phyloP scores from a whole-genome alignment of 2,797 vertebrate genomes.

The Diglossa cyanea region DNA sequence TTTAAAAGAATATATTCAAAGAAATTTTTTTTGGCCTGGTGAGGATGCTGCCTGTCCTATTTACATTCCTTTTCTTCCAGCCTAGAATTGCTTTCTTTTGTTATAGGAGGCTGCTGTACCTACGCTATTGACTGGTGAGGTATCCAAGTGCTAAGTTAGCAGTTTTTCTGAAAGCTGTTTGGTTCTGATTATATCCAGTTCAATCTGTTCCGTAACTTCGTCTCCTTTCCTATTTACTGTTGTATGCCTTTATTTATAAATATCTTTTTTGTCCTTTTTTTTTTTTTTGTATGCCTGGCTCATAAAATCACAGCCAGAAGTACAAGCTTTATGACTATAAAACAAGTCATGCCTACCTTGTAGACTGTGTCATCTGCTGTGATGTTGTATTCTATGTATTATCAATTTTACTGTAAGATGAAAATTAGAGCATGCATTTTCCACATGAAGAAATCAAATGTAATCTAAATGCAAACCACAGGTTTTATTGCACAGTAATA shows the following conservation, averaged over 20 bases:
- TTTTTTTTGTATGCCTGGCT: slow-evolving; percentile 20
- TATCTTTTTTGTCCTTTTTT: slow-evolving; percentile 11
- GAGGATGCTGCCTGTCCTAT: neutral
- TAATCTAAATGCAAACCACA: slow-evolving; percentile 72
- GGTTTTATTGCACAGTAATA: slow-evolving; percentile 55
- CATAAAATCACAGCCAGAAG: slow-evolving; percentile 49
- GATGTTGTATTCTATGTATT: slow-evolving; percentile 60
- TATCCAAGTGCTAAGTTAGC: slow-evolving; percentile 50
- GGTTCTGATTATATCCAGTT: slow-evolving; percentile 48
- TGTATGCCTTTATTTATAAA: slow-evolving; percentile 32
- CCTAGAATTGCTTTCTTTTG: slow-evolving; percentile 52
- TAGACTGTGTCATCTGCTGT: slow-evolving; percentile 50
- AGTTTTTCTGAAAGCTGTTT: slow-evolving; percentile 53
- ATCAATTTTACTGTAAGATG: slow-evolving; percentile 69
- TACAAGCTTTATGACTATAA: slow-evolving; percentile 43
- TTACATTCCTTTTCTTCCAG: slow-evolving; percentile 7
- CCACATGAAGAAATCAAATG: slow-evolving; percentile 65
- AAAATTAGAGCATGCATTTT: slow-evolving; percentile 70
- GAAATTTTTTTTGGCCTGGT: neutral
- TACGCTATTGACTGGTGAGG: slow-evolving; percentile 5
- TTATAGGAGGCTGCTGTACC: slow-evolving; percentile 37
- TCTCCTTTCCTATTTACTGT: slow-evolving; percentile 28
- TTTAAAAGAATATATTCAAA: slow-evolving; percentile 9
- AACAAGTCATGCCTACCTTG: slow-evolving; percentile 56
- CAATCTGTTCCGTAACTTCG: slow-evolving; percentile 35